These are phyloP conservation scores for Cacatua alba DNA, from an alignment of 2,113 vertebrate species.

Conservation along the genomic window DNA sequence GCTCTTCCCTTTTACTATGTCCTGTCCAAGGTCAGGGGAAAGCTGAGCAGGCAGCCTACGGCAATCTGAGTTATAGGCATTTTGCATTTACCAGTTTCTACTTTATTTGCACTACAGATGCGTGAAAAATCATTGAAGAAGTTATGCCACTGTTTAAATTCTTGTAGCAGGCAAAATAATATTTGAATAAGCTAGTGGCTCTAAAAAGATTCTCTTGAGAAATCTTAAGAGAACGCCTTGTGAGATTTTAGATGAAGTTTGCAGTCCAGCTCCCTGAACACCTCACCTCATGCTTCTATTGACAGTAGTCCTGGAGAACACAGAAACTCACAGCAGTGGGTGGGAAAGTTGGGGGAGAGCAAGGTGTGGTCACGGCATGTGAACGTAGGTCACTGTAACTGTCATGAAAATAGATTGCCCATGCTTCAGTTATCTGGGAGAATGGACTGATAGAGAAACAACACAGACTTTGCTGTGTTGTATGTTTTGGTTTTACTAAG, in stretches of 20 bases:
- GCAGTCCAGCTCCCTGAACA: background rate
- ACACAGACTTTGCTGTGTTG: background rate
- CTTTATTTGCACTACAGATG: background rate
- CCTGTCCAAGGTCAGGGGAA: background rate
- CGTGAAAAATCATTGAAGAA: background rate
- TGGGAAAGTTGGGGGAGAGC: rapidly evolving
- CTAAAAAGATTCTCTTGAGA: background rate
- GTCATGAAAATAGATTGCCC: background rate
- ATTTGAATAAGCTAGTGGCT: background rate
- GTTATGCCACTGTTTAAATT: background rate
- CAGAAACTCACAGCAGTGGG: background rate
- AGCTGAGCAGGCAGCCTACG: background rate
- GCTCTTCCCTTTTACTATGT: background rate
- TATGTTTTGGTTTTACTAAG: background rate
- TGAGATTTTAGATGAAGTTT: background rate
- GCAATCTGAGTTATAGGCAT: background rate
- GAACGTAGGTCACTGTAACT: background rate
- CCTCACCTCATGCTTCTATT: background rate
- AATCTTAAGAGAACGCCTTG: background rate
- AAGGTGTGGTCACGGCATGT: background rate
- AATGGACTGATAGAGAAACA: background rate
- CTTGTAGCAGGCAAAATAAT: background rate
- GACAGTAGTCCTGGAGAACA: background rate
- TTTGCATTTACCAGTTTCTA: background rate
- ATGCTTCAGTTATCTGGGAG: background rate